Percentiles rank a stretch among this genome's conserved stretches.
Evolutionary conservation across 2,888 invertebrate genomes (phyloP).

Genomic region (Myopa testacea): DNA sequence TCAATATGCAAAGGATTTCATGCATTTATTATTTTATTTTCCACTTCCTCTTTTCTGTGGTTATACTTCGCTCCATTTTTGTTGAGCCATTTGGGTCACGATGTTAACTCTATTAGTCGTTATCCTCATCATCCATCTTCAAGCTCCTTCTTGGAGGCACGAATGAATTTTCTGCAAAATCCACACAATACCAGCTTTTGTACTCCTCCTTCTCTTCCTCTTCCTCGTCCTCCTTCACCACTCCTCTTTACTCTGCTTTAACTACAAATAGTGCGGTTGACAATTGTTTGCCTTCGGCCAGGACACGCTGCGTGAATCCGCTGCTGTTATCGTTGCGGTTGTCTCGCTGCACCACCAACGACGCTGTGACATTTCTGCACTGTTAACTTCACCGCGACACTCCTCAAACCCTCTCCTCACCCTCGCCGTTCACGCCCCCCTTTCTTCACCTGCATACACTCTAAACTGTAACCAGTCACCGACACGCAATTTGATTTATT

Average conservation of each 20-base stretch:
- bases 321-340: background rate
- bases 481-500: conserved; percentile 33
- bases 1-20: too few species aligned
- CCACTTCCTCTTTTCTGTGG: too few species aligned
- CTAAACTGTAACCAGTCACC: background rate
- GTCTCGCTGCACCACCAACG: background rate
- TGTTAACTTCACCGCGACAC: background rate
- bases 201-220: background rate
- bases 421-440: background rate
- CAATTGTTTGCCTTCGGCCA: conserved; percentile 7
- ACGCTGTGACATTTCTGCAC: conserved; percentile 3
- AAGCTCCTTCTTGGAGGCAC: background rate
- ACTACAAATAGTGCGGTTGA: conserved; percentile 6
- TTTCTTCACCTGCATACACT: background rate
- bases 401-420: background rate
- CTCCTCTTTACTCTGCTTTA: background rate
- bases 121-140: background rate
- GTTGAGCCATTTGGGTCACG: background rate
- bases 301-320: background rate
- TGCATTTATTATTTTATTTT: too few species aligned
- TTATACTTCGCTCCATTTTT: background rate
- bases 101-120: background rate
- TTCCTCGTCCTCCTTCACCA: background rate
- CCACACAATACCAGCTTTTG: background rate
- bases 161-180: too few species aligned